Conservation (phyloP, 1,140 invertebrate species). For the Berghia stephanieae region DNA sequence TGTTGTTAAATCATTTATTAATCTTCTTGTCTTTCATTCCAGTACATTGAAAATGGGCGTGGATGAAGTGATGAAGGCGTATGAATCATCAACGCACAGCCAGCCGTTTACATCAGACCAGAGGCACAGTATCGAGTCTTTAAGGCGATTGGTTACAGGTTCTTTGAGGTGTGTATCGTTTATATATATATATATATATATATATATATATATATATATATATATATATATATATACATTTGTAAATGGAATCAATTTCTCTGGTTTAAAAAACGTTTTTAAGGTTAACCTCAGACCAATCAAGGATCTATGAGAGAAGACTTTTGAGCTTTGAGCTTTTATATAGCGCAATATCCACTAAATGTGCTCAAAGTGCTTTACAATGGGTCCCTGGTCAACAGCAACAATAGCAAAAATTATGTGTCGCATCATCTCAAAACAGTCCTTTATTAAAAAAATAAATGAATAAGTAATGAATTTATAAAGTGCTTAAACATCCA, state of each 20-base stretch:
- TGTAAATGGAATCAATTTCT: background rate
- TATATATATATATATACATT: too few species aligned
- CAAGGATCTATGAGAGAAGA: background rate
- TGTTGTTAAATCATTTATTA: background rate
- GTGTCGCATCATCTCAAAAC: too few species aligned
- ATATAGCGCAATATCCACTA: too few species aligned
- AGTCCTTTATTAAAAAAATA: too few species aligned
- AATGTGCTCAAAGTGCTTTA: too few species aligned
- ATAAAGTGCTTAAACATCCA: too few species aligned
- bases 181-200: background rate
- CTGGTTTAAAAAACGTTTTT: background rate
- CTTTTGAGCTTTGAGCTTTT: background rate
- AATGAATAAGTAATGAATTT: too few species aligned
- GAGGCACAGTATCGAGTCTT: slow-evolving; percentile 16
- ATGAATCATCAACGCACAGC: background rate
- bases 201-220: too few species aligned
- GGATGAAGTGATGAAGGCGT: slow-evolving; percentile 20
- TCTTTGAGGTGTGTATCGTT: background rate
- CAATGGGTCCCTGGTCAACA: too few species aligned
- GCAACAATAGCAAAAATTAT: too few species aligned
- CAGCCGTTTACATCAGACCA: background rate
- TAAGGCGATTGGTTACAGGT: slow-evolving; percentile 13
- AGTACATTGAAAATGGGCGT: slow-evolving; percentile 29
- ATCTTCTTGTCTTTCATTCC: background rate
- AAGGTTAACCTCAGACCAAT: background rate